Evolutionary conservation across 2,888 invertebrate species (phyloP).

Genomic region (Hemaris fuciformis): DNA sequence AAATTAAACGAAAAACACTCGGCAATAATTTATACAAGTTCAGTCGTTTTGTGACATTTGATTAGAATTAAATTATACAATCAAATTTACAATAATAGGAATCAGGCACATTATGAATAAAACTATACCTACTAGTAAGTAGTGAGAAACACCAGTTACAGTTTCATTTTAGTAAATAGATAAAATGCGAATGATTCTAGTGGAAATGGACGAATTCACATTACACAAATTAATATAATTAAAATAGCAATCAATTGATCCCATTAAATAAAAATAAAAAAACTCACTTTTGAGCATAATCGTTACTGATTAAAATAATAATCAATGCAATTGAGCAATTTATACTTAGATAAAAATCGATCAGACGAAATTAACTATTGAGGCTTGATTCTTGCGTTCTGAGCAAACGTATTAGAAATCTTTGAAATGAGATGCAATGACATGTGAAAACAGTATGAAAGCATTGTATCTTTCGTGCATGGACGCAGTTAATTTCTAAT

Average conservation of each 20-base stretch:
- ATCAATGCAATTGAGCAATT: conserved; percentile 72
- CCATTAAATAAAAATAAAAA: conserved; percentile 65
- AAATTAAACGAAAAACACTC: conserved; percentile 77
- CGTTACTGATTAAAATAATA: conserved; percentile 62
- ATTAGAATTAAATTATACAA: conserved; percentile 75
- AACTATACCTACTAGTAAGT: conserved; percentile 62
- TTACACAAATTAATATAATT: conserved; percentile 47
- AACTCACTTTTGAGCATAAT: conserved; percentile 76
- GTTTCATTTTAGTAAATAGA: conserved; percentile 30
- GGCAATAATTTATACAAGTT: conserved; percentile 79
- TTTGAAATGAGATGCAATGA: conserved; percentile 37
- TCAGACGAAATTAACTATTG: conserved; percentile 55
- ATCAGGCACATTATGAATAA: conserved; percentile 74
- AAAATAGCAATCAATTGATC: conserved; percentile 58
- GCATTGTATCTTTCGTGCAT: conserved; percentile 4
- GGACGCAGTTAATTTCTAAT: conserved; percentile 67
- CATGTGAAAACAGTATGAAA: not conserved
- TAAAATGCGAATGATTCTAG: conserved; percentile 25
- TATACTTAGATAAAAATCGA: conserved; percentile 52
- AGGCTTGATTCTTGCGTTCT: conserved; percentile 53
- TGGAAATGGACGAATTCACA: conserved; percentile 60
- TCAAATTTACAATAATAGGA: conserved; percentile 79
- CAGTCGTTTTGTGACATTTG: conserved; percentile 79
- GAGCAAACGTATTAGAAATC: conserved; percentile 55
- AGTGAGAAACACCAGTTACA: conserved; percentile 46